These are phyloP conservation scores for Chroicocephalus ridibundus DNA, from an alignment of 2,113 vertebrate species.

Conservation along the genomic window DNA sequence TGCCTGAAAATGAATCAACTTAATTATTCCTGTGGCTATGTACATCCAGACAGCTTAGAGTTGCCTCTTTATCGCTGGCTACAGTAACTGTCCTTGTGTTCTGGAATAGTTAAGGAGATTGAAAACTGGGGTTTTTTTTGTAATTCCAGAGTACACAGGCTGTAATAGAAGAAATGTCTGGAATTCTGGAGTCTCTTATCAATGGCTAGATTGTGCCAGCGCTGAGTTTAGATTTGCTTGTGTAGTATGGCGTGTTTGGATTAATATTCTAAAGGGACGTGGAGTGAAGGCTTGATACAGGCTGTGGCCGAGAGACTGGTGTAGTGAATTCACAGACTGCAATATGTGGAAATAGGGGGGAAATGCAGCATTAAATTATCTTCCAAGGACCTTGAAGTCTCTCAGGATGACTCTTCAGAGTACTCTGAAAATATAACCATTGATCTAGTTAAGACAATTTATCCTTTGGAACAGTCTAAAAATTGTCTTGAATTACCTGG, in stretches of 20 bases:
- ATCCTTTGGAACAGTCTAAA: background rate
- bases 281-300: background rate
- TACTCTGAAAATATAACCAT: background rate
- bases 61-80: background rate
- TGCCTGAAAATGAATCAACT: constrained; percentile 44
- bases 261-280: background rate
- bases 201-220: background rate
- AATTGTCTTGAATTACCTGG: background rate
- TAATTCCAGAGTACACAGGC: background rate
- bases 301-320: background rate
- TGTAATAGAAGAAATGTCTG: background rate
- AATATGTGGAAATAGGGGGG: background rate
- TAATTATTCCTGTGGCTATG: constrained; percentile 27
- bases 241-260: background rate
- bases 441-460: constrained; percentile 7
- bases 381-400: background rate
- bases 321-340: background rate
- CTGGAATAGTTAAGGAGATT: constrained; percentile 5
- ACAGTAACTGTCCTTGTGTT: constrained; percentile 2
- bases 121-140: background rate
- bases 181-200: background rate
- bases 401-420: background rate
- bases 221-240: background rate
- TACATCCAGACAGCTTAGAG: background rate
- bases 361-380: background rate